Base-by-base conservation (phyloP, 2,888 invertebrate genomes). In the Bembecia ichneumoniformis region DNA sequence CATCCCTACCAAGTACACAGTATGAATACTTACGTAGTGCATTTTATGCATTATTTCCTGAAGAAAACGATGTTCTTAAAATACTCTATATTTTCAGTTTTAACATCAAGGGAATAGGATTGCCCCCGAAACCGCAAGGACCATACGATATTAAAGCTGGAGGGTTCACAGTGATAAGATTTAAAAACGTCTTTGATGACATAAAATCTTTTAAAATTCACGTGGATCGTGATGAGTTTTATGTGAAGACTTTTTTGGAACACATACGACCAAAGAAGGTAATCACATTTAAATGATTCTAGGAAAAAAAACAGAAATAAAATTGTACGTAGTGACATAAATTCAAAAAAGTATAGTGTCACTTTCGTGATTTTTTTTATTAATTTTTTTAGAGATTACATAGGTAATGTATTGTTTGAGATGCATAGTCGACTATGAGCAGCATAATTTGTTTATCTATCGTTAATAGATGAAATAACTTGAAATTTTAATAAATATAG, bases 151-250 rank as follows among this genome's bases (percentile, higher is more conserved):
- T 87, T 48, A 74, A 63, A 61, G 62, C 69, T 2, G 84, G 83
- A 1, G 70, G 71, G 2, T 73, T 10, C 44, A 60, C 64, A 3
- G 55, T 54, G 1, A 78, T 87, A 15, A 61, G 51, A 14, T 87
- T 87, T 54, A 87, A 80, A 63, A 87, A 87, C 52, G 62, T 84
- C 4, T 86, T 84, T 55, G 64, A 69, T 34, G 74, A 81, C 0
- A 56, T 62, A 2, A 63, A 68, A 54, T 71, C 64, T 47, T 86
- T 86, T 50, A 79, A 69, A 60, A 62, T 84, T 49, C 59, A 62
- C 35, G 61, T 77, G 5, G 84, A 86, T 50, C 63, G 66, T 49
- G 71, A 74, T 40, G 82, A 82, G 34, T 87, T 86, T 51, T 74
- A 66, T 48, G 68, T 84, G 2, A 79, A 78, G 72, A 52, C 56